Base-by-base conservation (phyloP, 2,113 vertebrate species). In the Neomonachus schauinslandi region DNA sequence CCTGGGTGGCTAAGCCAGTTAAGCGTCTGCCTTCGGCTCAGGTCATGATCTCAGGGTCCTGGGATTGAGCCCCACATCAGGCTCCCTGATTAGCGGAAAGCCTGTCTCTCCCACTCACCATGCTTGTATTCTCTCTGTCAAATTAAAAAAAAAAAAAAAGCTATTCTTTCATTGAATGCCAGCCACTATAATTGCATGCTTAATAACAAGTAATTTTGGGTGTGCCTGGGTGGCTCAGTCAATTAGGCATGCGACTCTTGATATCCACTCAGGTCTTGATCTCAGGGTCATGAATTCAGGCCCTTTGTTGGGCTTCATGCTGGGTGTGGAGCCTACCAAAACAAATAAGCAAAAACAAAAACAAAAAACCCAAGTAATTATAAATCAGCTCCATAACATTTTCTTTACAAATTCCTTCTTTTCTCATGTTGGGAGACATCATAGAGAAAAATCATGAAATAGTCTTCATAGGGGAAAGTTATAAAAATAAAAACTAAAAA, bases 401-500 rank as follows among this genome's bases (percentile, higher is more conserved):
- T 79, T 46, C 21, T 36, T 65, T 72, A 51, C 51, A 57, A 65
- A 83, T 67, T 65, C 8, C 2, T 21, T 28, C 21, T 86, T 67
- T 51, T 59, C 14, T 14, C 28, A 6, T 96, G 28, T 71, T 94
- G 42, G n/a, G 49, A 91, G 33, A 53, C 26, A 88, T 93, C 26
- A 74, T 18, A 55, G 11, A 84, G 7, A 33, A 57, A 76, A 67
- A 33, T 72, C 79, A 90, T 51, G 46, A 65, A 83, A 55, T 46
- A 36, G 7, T 88, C 36, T 22, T 57, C 31, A 15, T 26, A 26
- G 16, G 42, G 7, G 0, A 57, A 93, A 42, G 7, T 82, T 57
- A 81, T 57, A 39, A 81, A 88, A 85, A 21, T 59, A 67, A 89
- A 96, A 94, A 79, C 51, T 39, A 72, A 46, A 82, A 81, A 61